Evolutionary conservation across 2,888 invertebrate genomes (phyloP).

Genomic region (Troglohyphantes excavatus): DNA sequence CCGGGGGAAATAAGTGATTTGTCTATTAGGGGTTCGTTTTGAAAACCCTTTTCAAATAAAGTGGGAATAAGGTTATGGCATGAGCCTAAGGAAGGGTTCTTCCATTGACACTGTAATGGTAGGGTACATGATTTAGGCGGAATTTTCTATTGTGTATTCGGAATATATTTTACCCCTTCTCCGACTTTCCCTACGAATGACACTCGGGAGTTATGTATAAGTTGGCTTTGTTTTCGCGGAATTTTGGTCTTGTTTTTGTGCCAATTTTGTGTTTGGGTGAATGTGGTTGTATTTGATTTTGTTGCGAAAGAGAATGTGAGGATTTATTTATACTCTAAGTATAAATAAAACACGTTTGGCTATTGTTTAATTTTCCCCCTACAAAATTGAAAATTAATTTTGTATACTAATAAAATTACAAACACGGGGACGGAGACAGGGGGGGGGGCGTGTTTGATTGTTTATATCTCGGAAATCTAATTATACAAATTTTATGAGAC

Average conservation of each 20-base stretch:
- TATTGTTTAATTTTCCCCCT: too few relatives aligned
- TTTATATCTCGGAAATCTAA: too few relatives aligned
- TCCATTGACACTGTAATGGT: constrained; percentile 14
- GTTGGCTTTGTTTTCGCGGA: neutral
- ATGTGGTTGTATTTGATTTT: neutral
- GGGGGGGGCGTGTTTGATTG: too few relatives aligned
- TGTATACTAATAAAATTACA: too few relatives aligned
- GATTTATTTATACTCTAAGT: too few relatives aligned
- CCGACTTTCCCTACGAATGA: neutral
- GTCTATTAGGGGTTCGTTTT: constrained; percentile 48
- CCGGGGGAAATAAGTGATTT: constrained; percentile 13
- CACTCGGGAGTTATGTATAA: neutral
- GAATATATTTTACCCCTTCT: constrained; percentile 17
- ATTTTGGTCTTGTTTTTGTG: neutral
- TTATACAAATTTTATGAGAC: too few relatives aligned
- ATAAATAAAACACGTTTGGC: too few relatives aligned
- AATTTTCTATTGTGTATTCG: constrained; percentile 26
- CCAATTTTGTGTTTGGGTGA: neutral
- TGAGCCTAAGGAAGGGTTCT: neutral
- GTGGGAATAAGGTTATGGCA: constrained; percentile 4
- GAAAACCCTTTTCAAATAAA: constrained; percentile 12
- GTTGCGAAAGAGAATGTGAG: too few relatives aligned
- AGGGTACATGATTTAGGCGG: constrained; percentile 54
- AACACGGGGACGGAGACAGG: too few relatives aligned
- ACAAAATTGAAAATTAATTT: too few relatives aligned